A percentile compares a stretch with the other conserved stretches of the same genome.
These are phyloP conservation scores for Patiria miniata DNA, from an alignment of 35 echinoderm and acorn worm species.

Conservation along the genomic window DNA sequence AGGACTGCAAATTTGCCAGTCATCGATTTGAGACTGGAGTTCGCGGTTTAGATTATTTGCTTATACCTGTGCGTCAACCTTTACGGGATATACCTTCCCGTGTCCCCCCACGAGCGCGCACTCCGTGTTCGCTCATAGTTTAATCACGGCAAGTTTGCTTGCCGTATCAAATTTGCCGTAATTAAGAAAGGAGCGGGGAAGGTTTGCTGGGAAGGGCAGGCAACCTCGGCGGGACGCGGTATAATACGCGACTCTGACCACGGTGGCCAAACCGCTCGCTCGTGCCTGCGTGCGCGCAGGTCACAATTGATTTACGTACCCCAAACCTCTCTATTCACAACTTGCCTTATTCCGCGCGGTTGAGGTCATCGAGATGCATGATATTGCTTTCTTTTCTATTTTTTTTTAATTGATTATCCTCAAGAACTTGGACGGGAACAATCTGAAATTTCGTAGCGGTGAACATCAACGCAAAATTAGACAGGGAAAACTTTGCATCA, in stretches of 20 bases:
- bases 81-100: neutral
- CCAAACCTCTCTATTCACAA: too few relatives aligned
- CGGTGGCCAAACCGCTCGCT: too few relatives aligned
- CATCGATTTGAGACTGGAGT: constrained; percentile 1
- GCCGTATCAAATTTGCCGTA: constrained; percentile 51
- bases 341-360: neutral
- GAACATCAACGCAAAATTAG: too few relatives aligned
- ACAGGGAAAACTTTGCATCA: too few relatives aligned
- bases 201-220: neutral
- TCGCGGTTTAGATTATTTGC: constrained; percentile 2
- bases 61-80: neutral
- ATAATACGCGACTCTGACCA: neutral
- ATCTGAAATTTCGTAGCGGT: too few relatives aligned
- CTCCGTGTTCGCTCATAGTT: neutral
- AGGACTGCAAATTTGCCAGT: neutral
- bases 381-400: constrained; percentile 6
- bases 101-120: neutral
- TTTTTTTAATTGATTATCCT: too few relatives aligned
- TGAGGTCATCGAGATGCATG: neutral
- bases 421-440: too few relatives aligned
- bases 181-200: constrained; percentile 17
- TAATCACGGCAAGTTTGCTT: constrained; percentile 42
- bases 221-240: neutral
- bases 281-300: too few relatives aligned
- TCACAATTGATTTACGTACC: too few relatives aligned